Conservation (phyloP, 2,113 vertebrate genomes). For the Gymnogyps californianus region DNA sequence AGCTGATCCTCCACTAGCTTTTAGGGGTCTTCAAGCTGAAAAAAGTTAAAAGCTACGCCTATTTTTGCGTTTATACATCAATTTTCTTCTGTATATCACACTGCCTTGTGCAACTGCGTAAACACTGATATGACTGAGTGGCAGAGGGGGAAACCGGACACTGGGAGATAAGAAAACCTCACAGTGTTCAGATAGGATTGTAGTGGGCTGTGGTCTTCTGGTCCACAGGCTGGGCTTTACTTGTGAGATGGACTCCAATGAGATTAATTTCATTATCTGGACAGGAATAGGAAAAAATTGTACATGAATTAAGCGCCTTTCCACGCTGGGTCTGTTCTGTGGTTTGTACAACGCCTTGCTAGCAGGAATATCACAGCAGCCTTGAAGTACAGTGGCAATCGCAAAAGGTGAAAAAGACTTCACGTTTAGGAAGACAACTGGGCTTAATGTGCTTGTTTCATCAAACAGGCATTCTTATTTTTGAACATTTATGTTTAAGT, state of each 20-base stretch:
- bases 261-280: neutral
- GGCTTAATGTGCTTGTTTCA: neutral
- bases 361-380: neutral
- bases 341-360: neutral
- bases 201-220: neutral
- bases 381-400: accelerated
- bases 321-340: neutral
- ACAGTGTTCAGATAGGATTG: neutral
- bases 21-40: neutral
- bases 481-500: neutral
- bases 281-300: neutral
- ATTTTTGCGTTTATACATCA: neutral
- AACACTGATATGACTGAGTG: neutral
- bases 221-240: neutral
- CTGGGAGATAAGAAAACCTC: neutral
- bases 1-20: neutral
- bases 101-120: neutral
- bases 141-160: neutral
- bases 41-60: neutral
- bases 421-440: neutral
- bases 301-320: neutral
- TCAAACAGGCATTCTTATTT: neutral
- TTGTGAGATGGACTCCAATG: neutral
- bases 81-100: neutral
- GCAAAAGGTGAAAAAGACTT: neutral